These are phyloP conservation scores for Esox lucius DNA, from an alignment of 2,797 vertebrate species.

Conservation along the genomic window DNA sequence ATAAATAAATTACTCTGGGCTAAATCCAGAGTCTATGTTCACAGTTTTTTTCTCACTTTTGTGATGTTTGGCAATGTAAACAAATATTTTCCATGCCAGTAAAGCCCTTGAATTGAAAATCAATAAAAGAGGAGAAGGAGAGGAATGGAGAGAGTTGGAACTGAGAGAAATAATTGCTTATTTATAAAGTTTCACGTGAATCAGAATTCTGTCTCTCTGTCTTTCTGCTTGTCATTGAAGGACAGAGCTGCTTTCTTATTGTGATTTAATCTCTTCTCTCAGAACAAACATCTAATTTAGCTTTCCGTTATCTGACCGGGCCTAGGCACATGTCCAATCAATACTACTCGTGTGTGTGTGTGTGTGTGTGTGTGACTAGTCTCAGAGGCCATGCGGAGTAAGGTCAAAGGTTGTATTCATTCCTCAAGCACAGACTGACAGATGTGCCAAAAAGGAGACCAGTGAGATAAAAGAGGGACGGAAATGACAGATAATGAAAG, in stretches of 20 bases:
- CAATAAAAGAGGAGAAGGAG: not conserved
- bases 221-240: constrained; percentile 53
- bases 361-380: not conserved
- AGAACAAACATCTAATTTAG: constrained; percentile 73
- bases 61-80: too few species aligned
- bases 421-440: constrained; percentile 65
- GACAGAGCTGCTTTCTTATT: constrained; percentile 65
- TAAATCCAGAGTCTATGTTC: too few species aligned
- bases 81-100: too few species aligned
- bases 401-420: constrained; percentile 71
- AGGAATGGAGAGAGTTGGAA: not conserved
- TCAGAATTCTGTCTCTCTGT: not conserved
- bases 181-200: not conserved
- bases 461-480: constrained; percentile 40
- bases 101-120: too few species aligned
- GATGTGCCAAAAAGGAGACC: constrained; percentile 57
- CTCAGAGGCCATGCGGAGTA: not conserved
- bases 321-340: constrained; percentile 69
- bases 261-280: constrained; percentile 71
- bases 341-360: constrained; percentile 47
- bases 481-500: constrained; percentile 32
- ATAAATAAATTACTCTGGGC: too few species aligned
- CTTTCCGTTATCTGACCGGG: constrained; percentile 68
- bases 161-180: not conserved
- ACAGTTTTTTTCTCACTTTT: too few species aligned